These are phyloP conservation scores for Athalia circularis DNA, from an alignment of 2,888 invertebrate species.

Conservation along the genomic window DNA sequence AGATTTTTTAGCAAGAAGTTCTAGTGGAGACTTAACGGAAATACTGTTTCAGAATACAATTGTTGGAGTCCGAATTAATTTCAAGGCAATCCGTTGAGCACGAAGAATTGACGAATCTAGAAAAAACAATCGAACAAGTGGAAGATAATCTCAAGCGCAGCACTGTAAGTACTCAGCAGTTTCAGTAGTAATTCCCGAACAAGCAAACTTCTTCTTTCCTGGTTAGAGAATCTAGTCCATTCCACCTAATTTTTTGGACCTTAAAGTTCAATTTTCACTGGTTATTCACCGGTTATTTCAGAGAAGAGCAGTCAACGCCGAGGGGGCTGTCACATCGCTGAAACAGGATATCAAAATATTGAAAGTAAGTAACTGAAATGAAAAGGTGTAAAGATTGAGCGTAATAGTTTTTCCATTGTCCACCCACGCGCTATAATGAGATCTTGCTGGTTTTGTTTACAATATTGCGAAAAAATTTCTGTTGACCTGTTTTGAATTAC, in stretches of 20 bases:
- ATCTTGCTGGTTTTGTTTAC: background rate
- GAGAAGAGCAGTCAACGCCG: constrained; percentile 79
- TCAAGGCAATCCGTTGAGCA: constrained; percentile 76
- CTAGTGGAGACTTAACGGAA: background rate
- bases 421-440: background rate
- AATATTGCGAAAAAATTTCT: background rate
- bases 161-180: constrained; percentile 72
- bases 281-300: constrained; percentile 69
- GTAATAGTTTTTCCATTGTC: background rate
- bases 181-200: too few relatives aligned
- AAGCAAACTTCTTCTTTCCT: too few relatives aligned
- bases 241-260: too few relatives aligned
- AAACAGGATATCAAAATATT: constrained; percentile 83
- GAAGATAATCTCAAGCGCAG: constrained; percentile 78
- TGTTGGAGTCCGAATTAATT: constrained; percentile 76
- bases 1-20: background rate
- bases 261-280: constrained; percentile 5
- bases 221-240: too few relatives aligned
- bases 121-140: constrained; percentile 78
- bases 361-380: constrained; percentile 75
- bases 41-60: constrained; percentile 73
- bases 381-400: background rate
- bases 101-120: constrained; percentile 76
- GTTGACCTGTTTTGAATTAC: background rate
- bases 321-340: constrained; percentile 79